Base-by-base conservation (phyloP, 2,113 vertebrate genomes). In the Lepus europaeus region DNA sequence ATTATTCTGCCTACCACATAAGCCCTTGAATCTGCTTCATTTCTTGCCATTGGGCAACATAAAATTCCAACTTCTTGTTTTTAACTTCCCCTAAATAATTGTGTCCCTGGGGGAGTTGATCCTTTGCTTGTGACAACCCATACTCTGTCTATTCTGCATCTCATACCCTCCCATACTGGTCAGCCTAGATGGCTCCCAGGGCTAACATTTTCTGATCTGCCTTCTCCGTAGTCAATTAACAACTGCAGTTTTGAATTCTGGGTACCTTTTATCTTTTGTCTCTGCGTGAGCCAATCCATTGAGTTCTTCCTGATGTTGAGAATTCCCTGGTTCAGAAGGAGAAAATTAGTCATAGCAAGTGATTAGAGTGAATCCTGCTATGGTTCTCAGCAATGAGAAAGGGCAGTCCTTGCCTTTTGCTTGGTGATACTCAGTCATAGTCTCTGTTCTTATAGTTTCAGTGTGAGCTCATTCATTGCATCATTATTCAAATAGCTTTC, bases 171-270 rank as follows among this genome's bases (percentile, higher is more conserved):
- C 25, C 25, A 14, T 76, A 2, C 10, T 3, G 27, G 51, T 9
- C 36, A 61, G 23, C 49, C 31, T 33, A 9, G 25, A 27, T 31
- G 27, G 51, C 36, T 51, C 36, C 33, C 45, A 66, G 66, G 9
- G 4, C 5, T 84, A 70, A 22, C 6, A 66, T 72, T 72, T 94
- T 87, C 72, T 87, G 39, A 27, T 53, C 49, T 49, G 3, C 10
- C 29, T 84, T 92, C 51, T 68, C 51, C 23, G 53, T 74, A 70
- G 56, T 76, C 39, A 88, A 2, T 66, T 82, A 86, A 69, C 23
- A 66, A 53, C 3, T n/a, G 9, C 25, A 59, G 33, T 70, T 94
- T 89, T 95, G 61, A 93, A 61, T 94, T 89, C 63, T 80, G 39
- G 53, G 23, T 9, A 56, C 3, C 29, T 81, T 3, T 77, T 70